Conservation (phyloP, 2,113 vertebrate genomes). For the Narcine bancroftii region DNA sequence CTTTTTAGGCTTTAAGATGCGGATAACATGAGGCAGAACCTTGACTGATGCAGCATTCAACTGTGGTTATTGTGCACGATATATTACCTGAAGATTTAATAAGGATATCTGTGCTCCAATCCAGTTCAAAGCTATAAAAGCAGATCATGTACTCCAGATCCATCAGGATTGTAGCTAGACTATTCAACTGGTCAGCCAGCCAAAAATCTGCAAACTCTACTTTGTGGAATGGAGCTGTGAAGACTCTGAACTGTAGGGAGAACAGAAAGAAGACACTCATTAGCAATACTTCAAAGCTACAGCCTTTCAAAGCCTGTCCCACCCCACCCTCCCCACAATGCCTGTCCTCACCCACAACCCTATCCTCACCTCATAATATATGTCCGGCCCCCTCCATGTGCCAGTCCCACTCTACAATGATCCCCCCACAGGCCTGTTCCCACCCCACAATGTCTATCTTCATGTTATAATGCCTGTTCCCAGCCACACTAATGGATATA, state of each 20-base stretch:
- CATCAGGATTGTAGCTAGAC: slow-evolving; percentile 85
- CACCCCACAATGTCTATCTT: too few species aligned
- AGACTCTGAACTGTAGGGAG: slow-evolving; percentile 78
- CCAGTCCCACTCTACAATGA: too few species aligned
- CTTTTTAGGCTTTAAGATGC: background rate
- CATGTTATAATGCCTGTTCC: too few species aligned
- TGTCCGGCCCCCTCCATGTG: too few species aligned
- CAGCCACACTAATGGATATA: too few species aligned
- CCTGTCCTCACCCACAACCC: background rate
- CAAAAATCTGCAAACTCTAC: slow-evolving; percentile 98
- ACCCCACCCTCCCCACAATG: background rate
- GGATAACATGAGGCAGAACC: background rate
- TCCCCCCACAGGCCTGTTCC: too few species aligned
- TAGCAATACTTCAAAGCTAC: background rate
- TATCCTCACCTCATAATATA: too few species aligned
- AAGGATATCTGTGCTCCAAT: slow-evolving; percentile 76
- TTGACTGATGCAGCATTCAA: background rate
- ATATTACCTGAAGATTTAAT: slow-evolving; percentile 43
- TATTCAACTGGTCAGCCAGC: slow-evolving; percentile 97
- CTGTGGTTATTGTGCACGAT: background rate
- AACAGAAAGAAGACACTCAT: slow-evolving; percentile 29
- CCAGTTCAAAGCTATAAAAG: slow-evolving; percentile 94
- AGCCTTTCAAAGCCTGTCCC: too few species aligned
- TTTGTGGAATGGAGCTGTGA: slow-evolving; percentile 93
- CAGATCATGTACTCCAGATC: slow-evolving; percentile 98